Conservation (phyloP, 2,888 invertebrate species). For the Vanessa cardui region DNA sequence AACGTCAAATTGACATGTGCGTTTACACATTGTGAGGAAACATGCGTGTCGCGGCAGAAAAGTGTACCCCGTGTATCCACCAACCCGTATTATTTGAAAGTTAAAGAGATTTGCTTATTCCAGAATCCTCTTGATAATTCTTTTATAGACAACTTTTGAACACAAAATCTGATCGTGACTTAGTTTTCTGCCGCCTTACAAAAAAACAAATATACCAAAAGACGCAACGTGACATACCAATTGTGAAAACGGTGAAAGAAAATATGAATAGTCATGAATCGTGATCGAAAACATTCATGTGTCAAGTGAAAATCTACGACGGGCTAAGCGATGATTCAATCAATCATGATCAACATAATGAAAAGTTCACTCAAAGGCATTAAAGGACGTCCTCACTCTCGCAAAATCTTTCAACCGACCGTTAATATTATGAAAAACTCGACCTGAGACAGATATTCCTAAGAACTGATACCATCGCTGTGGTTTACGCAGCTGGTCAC, state of each 20-base stretch:
- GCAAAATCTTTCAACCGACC: background rate
- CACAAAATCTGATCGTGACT: too few relatives aligned
- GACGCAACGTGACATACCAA: too few relatives aligned
- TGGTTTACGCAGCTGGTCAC: slow-evolving; percentile 21
- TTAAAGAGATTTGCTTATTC: too few relatives aligned
- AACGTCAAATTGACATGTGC: background rate
- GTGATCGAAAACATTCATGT: background rate
- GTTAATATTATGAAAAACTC: slow-evolving; percentile 11
- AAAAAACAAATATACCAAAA: too few relatives aligned
- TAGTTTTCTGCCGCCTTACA: too few relatives aligned
- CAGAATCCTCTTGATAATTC: too few relatives aligned
- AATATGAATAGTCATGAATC: slow-evolving; percentile 6
- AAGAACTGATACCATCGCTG: slow-evolving; percentile 17
- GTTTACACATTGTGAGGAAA: too few relatives aligned
- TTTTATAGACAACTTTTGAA: too few relatives aligned
- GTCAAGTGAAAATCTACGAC: background rate
- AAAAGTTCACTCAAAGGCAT: background rate
- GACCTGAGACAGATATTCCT: slow-evolving; percentile 18
- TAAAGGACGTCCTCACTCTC: too few relatives aligned
- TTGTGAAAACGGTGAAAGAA: background rate
- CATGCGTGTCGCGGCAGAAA: too few relatives aligned
- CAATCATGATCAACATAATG: background rate
- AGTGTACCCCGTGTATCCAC: too few relatives aligned
- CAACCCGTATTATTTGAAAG: too few relatives aligned
- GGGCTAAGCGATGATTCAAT: background rate